These are phyloP conservation scores for Agrypnia vestita DNA, from an alignment of 1,140 invertebrate species.

Conservation along the genomic window DNA sequence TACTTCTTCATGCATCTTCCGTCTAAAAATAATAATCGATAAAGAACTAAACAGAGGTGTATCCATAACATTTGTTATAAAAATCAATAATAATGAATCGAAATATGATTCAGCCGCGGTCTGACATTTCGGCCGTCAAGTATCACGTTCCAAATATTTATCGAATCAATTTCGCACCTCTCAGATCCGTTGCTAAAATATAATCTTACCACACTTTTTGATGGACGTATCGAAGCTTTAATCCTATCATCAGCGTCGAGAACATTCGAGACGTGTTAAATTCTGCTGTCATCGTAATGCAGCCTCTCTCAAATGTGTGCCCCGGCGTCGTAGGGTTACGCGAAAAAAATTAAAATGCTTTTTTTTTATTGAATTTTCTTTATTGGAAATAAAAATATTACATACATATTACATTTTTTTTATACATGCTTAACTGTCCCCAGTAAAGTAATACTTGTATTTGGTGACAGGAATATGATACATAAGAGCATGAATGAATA, in stretches of 20 bases:
- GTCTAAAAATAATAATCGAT: neutral
- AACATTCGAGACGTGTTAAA: slow-evolving; percentile 3
- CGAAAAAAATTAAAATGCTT: no score
- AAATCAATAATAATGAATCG: no score
- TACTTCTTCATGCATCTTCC: neutral
- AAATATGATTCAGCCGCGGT: neutral
- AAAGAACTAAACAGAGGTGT: neutral
- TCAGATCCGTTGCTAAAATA: slow-evolving; percentile 10
- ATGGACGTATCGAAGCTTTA: slow-evolving; percentile 19
- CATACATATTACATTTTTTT: no score
- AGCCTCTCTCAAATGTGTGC: no score
- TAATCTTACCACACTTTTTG: neutral
- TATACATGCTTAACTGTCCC: no score
- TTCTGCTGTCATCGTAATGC: slow-evolving; percentile 24
- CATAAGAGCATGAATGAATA: no score
- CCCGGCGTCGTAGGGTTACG: no score
- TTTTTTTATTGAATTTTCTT: no score
- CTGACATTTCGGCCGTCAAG: slow-evolving; percentile 1
- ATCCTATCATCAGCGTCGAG: slow-evolving; percentile 22
- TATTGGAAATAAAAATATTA: no score
- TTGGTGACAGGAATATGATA: no score
- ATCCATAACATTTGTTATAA: neutral
- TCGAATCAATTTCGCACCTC: slow-evolving; percentile 32
- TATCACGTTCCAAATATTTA: slow-evolving; percentile 27
- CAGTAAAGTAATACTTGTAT: no score